Conservation (phyloP, 2,888 invertebrate genomes). For the Listrodromus nycthemerus region DNA sequence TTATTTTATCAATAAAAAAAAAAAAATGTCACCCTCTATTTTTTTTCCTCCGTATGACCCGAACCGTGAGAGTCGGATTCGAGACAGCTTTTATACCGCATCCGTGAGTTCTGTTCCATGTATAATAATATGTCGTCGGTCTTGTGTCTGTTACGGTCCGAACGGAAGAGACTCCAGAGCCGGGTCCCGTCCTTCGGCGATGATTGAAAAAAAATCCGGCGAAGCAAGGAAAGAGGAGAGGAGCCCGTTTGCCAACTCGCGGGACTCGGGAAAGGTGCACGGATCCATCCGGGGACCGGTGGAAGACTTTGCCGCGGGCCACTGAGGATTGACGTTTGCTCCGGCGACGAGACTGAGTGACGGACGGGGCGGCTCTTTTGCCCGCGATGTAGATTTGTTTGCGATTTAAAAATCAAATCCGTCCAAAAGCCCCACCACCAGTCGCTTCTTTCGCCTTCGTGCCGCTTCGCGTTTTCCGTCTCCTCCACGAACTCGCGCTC, state of each 20-base stretch:
- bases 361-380: slow-evolving; percentile 82
- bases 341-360: slow-evolving; percentile 69
- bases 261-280: slow-evolving; percentile 53
- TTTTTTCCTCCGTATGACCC: neutral
- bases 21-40: neutral
- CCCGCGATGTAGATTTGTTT: slow-evolving; percentile 84
- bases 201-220: slow-evolving; percentile 72
- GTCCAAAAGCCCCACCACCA: slow-evolving; percentile 55
- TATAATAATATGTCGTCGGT: slow-evolving; percentile 10
- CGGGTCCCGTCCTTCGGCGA: slow-evolving; percentile 51
- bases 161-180: neutral
- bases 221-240: slow-evolving; percentile 9
- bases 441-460: slow-evolving; percentile 70
- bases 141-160: neutral
- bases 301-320: slow-evolving; percentile 38
- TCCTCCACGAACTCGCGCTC: neutral
- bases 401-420: slow-evolving; percentile 84
- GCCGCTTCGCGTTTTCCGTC: slow-evolving; percentile 30
- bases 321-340: slow-evolving; percentile 76
- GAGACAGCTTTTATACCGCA: neutral
- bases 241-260: neutral
- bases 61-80: slow-evolving; percentile 1
- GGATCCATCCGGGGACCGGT: slow-evolving; percentile 42
- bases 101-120: neutral
- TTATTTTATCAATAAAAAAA: neutral